These are phyloP conservation scores for Alethe diademata DNA, from an alignment of 2,113 vertebrate genomes.

Conservation along the genomic window DNA sequence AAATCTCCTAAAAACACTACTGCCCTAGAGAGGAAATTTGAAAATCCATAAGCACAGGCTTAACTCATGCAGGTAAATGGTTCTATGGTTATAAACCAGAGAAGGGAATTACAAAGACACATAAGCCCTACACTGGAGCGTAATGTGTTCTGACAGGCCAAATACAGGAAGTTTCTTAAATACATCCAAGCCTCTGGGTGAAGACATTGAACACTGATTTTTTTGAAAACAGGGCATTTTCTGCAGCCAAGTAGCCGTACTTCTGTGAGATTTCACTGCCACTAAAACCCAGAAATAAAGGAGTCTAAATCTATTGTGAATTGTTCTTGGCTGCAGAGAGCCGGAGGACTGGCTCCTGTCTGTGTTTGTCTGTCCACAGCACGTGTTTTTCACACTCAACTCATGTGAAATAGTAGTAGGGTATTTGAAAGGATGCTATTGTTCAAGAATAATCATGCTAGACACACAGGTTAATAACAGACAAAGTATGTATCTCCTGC, in stretches of 20 bases:
- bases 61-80: not conserved
- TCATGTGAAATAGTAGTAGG: not conserved
- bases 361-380: not conserved
- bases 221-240: not conserved
- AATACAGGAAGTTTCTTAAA: not conserved
- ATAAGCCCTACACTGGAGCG: not conserved
- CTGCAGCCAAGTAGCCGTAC: not conserved
- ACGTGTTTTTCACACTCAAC: not conserved
- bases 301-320: not conserved
- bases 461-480: not conserved
- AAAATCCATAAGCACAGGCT: not conserved
- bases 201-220: not conserved
- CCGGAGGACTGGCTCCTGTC: not conserved
- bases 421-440: not conserved
- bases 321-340: not conserved
- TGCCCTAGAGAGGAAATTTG: not conserved
- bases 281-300: not conserved
- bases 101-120: not conserved
- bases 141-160: not conserved
- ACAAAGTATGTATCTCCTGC: not conserved
- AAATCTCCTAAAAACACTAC: not conserved
- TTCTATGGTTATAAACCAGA: not conserved
- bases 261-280: not conserved
- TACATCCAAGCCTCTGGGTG: not conserved
- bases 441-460: not conserved